Evolutionary conservation across 2,888 invertebrate genomes (phyloP), one percentile per base, ranked within the genome.

Genomic region (Halocaridina rubra): DNA sequence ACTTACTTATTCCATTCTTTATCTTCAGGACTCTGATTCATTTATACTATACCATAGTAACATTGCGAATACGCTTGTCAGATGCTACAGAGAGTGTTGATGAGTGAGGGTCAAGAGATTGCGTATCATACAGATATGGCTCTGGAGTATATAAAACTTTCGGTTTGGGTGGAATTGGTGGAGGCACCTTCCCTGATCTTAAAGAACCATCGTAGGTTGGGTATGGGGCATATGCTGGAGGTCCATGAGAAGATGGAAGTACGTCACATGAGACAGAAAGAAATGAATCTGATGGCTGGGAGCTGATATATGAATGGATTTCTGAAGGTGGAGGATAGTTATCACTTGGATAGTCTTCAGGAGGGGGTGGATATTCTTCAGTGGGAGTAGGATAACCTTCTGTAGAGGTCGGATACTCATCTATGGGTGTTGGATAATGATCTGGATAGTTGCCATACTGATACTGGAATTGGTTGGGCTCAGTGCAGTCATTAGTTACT

Each of bases 21-120:
- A n/a, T n/a, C n/a, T n/a, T n/a, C n/a, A n/a, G n/a, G n/a, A n/a
- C n/a, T n/a, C n/a, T n/a, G n/a, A n/a, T n/a, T n/a, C n/a, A n/a
- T n/a, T n/a, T n/a, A n/a, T n/a, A n/a, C n/a, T 85, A 87, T 27
- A 88, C 88, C 88, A 88, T 88, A 10, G 88, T 88, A 4, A 88
- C 88, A 33, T 88, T 88, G 4, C 88, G 80, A 24, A 88, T 84
- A n/a, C 88, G 46, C 46, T 86, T 88, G 67, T 88, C 88, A 1
- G 79, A 74, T 10, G 86, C 69, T 4, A 86, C 86, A 10, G 82
- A 82, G 16, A 74, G 80, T 2, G 80, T 81, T 13, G 88, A 86
- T 30, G 84, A 80, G 33, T 82, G 82, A 19, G 77, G 77, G 27
- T 84, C 85, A 22, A 71, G 77, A 5, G 84, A 71, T 61, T 84